phyloP scores from a whole-genome alignment of 1,140 invertebrate genomes.

The Bilobella aurantiaca region DNA sequence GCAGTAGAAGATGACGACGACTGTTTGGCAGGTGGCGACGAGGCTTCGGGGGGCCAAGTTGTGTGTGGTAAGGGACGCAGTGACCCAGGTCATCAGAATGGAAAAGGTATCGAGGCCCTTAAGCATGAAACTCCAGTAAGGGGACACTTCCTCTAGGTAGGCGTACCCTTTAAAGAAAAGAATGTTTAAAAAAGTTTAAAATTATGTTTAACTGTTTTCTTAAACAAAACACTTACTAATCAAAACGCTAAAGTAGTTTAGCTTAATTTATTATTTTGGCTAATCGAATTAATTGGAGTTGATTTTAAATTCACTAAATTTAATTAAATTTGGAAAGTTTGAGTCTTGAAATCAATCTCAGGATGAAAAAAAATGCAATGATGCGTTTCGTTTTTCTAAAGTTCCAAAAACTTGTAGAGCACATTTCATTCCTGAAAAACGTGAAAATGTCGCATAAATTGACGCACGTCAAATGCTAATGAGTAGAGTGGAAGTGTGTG shows the following conservation, averaged over 20 bases:
- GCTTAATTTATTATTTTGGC: neutral
- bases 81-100: conserved; percentile 26
- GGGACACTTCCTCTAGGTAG: conserved; percentile 21
- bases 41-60: conserved; percentile 26
- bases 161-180: conserved; percentile 28
- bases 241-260: neutral
- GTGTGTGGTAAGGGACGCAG: conserved; percentile 32
- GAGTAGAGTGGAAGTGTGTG: no score
- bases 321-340: neutral
- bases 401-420: no score
- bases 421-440: no score
- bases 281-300: neutral
- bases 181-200: no score
- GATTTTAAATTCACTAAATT: neutral
- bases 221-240: no score
- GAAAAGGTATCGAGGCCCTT: conserved; percentile 34
- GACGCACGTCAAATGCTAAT: no score
- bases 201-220: no score
- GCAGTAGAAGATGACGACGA: conserved; percentile 32
- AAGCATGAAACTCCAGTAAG: conserved; percentile 27
- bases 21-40: conserved; percentile 31
- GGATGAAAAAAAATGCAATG: no score
- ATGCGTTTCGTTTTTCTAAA: no score
- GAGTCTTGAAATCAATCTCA: neutral
- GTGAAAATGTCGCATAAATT: no score